Evolutionary conservation across 2,113 vertebrate genomes (phyloP), one percentile per base, ranked within the genome.

Genomic region (Lepus timidus): DNA sequence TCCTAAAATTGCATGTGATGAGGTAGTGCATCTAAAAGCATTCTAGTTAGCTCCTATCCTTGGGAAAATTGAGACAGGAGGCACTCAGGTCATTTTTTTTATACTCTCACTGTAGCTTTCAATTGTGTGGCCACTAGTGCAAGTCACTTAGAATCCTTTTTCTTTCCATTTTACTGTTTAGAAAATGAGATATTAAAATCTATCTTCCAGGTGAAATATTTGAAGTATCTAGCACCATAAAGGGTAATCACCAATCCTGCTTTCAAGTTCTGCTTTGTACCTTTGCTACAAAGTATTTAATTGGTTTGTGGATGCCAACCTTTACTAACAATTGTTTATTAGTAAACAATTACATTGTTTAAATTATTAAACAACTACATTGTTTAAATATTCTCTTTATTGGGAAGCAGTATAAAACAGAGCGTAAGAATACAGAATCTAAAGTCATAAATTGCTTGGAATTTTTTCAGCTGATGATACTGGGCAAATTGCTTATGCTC

Each of bases 251-350:
- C 14, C 55, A 76, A 39, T 73, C 44, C 92, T 81, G 67, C 68
- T 92, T 93, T 92, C 55, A 74, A 0, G 7, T 96, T 95, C 82
- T 55, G 61, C 20, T 87, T 85, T 82, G 33, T 93, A 65, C 27
- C 19, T 81, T 3, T 51, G 79, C 29, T 52, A 22, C 65, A 29
- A 93, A 68, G 68, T 58, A 7, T 8, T 84, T 81, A 73, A 73
- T 31, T 76, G 22, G 65, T 88, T 20, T 94, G 16, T 61, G 39
- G 36, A 92, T 62, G 49, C 62, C 68, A 90, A 1, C 25, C 20
- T 44, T 96, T 44, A 68, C 19, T 75, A 33, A 55, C 79, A 81
- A 17, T 70, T 44, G 44, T 44, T 44, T 44, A 44, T 44, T 44
- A 44, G 44, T 44, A 44, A 44, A 44, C 55, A 17, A 58, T 19